These are phyloP conservation scores for Poliocrania exsul DNA, from an alignment of 2,797 vertebrate species.

Conservation along the genomic window DNA sequence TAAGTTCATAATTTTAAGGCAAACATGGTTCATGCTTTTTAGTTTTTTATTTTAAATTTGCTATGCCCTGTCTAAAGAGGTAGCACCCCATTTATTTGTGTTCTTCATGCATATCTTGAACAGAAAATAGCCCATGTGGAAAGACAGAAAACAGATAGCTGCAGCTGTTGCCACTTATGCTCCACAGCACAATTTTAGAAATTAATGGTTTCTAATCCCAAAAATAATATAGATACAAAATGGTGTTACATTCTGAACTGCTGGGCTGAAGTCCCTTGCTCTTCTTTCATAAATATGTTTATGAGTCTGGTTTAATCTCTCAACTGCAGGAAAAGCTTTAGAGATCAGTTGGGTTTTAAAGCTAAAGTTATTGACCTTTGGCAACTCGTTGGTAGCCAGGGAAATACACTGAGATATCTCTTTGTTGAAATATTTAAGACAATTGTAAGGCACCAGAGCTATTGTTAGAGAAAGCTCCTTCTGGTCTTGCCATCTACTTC, in stretches of 20 bases:
- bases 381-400: constrained; percentile 20
- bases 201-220: constrained; percentile 72
- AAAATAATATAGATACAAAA: constrained; percentile 66
- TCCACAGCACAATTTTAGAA: constrained; percentile 75
- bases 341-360: constrained; percentile 5
- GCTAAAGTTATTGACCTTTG: constrained; percentile 17
- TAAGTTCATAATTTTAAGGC: constrained; percentile 35
- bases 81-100: constrained; percentile 17
- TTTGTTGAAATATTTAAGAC: constrained; percentile 57
- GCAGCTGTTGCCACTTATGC: constrained; percentile 72
- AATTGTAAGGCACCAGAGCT: constrained; percentile 27
- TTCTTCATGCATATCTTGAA: constrained; percentile 48
- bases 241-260: constrained; percentile 37
- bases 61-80: not conserved
- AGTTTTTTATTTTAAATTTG: constrained; percentile 48
- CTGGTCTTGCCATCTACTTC: constrained; percentile 40
- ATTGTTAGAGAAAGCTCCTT: constrained; percentile 44
- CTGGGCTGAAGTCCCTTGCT: constrained; percentile 29
- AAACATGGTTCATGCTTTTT: constrained; percentile 14
- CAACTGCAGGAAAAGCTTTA: constrained; percentile 17
- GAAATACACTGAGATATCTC: constrained; percentile 30
- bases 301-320: constrained; percentile 9
- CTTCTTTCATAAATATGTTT: constrained; percentile 70
- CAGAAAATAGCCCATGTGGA: constrained; percentile 66
- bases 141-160: constrained; percentile 66